These are phyloP conservation scores for Campoletis sonorensis DNA, from an alignment of 1,140 invertebrate genomes.

Conservation along the genomic window DNA sequence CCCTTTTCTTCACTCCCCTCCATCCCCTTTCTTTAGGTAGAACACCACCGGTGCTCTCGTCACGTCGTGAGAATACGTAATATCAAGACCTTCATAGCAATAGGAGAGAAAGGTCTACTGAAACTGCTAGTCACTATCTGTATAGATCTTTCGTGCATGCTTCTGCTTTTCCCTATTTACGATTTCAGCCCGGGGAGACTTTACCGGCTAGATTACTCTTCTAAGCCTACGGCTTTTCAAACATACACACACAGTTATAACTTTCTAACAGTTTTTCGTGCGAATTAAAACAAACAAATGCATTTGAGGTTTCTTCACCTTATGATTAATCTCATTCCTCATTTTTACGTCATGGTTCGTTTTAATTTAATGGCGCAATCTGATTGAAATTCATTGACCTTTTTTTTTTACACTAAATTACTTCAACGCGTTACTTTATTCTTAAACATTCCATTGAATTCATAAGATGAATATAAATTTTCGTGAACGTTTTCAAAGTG, in stretches of 20 bases:
- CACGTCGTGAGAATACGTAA: conserved; percentile 61
- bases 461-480: background rate
- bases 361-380: too few species aligned
- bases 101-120: background rate
- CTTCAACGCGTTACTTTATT: too few species aligned
- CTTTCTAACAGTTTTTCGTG: background rate
- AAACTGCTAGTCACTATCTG: background rate
- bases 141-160: background rate
- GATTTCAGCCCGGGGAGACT: background rate
- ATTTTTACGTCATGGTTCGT: too few species aligned
- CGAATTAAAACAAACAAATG: background rate
- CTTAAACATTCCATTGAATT: too few species aligned
- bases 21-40: background rate
- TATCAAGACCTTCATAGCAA: conserved; percentile 38
- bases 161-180: conserved; percentile 4
- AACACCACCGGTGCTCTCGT: conserved; percentile 38
- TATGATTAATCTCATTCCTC: too few species aligned
- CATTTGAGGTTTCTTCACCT: too few species aligned
- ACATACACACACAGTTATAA: background rate
- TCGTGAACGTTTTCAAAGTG: background rate
- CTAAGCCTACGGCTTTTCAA: background rate
- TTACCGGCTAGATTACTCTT: background rate
- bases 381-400: too few species aligned
- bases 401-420: too few species aligned
- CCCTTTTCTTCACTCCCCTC: background rate